These are phyloP conservation scores for Festucalex cinctus DNA, from an alignment of 2,113 vertebrate species.

Conservation along the genomic window DNA sequence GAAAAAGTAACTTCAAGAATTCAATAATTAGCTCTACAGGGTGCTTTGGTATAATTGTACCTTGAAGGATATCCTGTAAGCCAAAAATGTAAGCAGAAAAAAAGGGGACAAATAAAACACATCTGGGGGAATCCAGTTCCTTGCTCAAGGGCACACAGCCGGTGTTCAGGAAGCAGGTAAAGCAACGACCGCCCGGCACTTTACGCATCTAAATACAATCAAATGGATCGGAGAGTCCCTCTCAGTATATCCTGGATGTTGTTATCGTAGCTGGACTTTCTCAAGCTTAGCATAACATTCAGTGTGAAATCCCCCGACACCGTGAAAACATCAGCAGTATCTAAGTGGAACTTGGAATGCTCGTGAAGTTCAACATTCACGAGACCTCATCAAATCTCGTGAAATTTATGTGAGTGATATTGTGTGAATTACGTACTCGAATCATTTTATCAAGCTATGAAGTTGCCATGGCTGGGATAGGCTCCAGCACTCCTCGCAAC, in stretches of 20 bases:
- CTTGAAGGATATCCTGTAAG: background rate
- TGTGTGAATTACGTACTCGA: too few species aligned
- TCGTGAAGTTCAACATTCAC: background rate
- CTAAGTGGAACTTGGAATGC: background rate
- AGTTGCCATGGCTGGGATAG: too few species aligned
- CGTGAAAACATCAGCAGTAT: background rate
- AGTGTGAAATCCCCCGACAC: background rate
- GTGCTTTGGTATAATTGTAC: background rate
- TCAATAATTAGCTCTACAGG: background rate
- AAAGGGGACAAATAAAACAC: background rate
- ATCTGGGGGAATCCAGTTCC: background rate
- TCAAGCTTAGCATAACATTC: constrained; percentile 11
- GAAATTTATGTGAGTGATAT: background rate
- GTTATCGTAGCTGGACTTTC: constrained; percentile 15
- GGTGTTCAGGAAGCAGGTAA: background rate
- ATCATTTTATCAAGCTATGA: too few species aligned
- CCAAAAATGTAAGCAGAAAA: background rate
- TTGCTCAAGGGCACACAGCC: background rate
- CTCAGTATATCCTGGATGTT: background rate
- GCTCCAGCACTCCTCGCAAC: too few species aligned
- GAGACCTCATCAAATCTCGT: background rate
- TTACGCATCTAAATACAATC: background rate
- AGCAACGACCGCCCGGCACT: background rate
- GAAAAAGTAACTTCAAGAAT: background rate
- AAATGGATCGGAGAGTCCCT: constrained; percentile 1